Evolutionary conservation across 2,888 invertebrate species (phyloP), one percentile per base, ranked within the genome.

Genomic region (Clitarchus hookeri): DNA sequence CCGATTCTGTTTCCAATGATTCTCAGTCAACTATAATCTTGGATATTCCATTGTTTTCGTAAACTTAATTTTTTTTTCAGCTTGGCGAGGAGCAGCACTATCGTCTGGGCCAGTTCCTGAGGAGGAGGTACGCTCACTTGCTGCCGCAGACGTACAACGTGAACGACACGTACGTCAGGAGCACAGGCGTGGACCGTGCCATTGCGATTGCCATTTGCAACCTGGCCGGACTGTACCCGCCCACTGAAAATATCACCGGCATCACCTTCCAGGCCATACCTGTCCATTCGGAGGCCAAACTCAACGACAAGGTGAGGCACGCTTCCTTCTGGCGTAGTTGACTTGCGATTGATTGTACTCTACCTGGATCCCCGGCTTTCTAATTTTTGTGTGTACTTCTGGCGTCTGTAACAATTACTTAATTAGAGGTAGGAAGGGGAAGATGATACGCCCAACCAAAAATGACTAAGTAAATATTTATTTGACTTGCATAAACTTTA

Each of bases 181-280:
- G 92, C 86, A 92, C 93, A 3, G 92, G 92, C 88, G 91, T 91
- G 53, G 92, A 93, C 88, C 89, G 93, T 25, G 93, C 93, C 19
- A 88, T 93, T 78, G 91, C 91, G 90, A 92, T 92, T 86, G 93
- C 92, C 0, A 90, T 91, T 87, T 88, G 90, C 86, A 90, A 92
- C 84, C 89, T 92, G 53, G 91, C 91, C 27, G 93, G 92, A 4
- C 88, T 93, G 77, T 93, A 90, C 88, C 91, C 91, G n/a, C 90
- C 90, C 0, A 27, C 82, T 23, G 36, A 82, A 9, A 84, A 84
- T 0, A 89, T 90, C 80, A 84, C 89, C 36, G 91, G 90, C 91
- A 19, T 78, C 19, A 87, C 88, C 13, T 93, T 93, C 93, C 92
- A 92, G 87, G 93, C 93, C 0, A 92, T 93, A 87, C 93, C 93